Percentiles rank a stretch among this genome's conserved stretches.
Evolutionary conservation across 2,888 invertebrate species (phyloP).

Genomic region (Dione juno): DNA sequence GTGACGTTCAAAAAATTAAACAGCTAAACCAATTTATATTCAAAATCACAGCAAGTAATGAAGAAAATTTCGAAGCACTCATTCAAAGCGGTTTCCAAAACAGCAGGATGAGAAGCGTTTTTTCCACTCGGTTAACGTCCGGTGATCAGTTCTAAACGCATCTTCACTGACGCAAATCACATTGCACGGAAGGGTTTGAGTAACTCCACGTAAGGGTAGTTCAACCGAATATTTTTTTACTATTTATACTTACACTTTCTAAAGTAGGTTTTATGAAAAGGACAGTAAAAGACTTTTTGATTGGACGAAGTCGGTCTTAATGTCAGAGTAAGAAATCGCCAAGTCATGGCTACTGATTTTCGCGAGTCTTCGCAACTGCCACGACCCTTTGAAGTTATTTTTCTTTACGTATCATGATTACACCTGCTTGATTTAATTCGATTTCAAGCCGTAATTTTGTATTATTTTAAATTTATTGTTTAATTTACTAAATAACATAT

Average conservation of each 20-base stretch:
- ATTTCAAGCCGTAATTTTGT: neutral
- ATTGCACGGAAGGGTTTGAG: slow-evolving; percentile 81
- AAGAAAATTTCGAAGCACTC: slow-evolving; percentile 32
- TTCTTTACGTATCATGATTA: slow-evolving; percentile 54
- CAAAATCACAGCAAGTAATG: slow-evolving; percentile 2
- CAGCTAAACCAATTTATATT: slow-evolving; percentile 2
- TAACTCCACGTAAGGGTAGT: slow-evolving; percentile 64
- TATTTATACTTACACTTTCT: slow-evolving; percentile 40
- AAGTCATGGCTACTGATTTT: slow-evolving; percentile 78
- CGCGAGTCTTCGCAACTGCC: slow-evolving; percentile 52
- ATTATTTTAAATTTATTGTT: neutral
- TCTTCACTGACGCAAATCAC: slow-evolving; percentile 83
- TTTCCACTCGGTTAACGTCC: slow-evolving; percentile 82
- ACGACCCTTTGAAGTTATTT: slow-evolving; percentile 49
- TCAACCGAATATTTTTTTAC: slow-evolving; percentile 49
- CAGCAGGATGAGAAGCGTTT: slow-evolving; percentile 79
- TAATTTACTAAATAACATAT: no score
- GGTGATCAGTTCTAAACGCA: slow-evolving; percentile 81
- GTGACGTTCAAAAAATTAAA: neutral
- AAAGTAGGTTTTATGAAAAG: slow-evolving; percentile 39
- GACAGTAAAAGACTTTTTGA: slow-evolving; percentile 42
- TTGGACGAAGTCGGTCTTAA: slow-evolving; percentile 27
- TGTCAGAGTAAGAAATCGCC: slow-evolving; percentile 53
- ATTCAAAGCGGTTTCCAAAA: slow-evolving; percentile 52
- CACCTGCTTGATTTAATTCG: slow-evolving; percentile 30